Base-by-base conservation (phyloP, 2,113 vertebrate genomes). In the Phaethornis superciliosus region DNA sequence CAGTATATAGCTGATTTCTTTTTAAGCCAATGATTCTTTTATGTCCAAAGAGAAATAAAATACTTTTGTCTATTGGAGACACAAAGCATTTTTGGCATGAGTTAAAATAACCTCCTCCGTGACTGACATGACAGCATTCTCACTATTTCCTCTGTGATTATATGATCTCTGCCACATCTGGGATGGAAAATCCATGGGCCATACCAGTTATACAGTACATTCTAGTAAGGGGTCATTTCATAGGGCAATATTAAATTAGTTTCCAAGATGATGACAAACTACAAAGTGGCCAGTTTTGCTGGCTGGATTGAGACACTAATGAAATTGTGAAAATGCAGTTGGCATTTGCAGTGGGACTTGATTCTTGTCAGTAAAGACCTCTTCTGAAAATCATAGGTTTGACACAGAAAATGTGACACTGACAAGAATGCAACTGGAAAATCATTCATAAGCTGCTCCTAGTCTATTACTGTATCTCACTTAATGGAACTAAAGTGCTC, bases 401-500 rank as follows among this genome's bases (percentile, higher is more conserved):
- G 85, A 86, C 87, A 91, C 81, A 92, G 51, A 91, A 95, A 95
- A 95, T 89, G 87, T 91, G 75, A 91, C 91, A 78, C 52, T 88
- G 42, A 91, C 75, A 95, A 90, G 91, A 95, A 94, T 81, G 85
- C 87, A 95, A 94, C 51, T 94, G 85, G 81, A 96, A 96, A 95
- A 95, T 91, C 58, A 89, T 94, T 93, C 87, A 81, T 94, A 88
- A 94, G 81, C 67, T 91, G 83, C 82, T 93, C 56, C 87, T 69
- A 59, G 59, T 80, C 88, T 94, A 70, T 91, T 89, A 67, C 74
- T 77, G 27, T 67, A 77, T 63, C 79, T 85, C 56, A 67, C 64
- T 96, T 91, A 94, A 96, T 94, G 95, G 94, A 95, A 49, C 78
- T 88, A 85, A 95, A 96, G 81, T 95, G 89, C 55, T 95, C 60